phyloP scores from a whole-genome alignment of 2,888 invertebrate species.

The Agonum fuliginosum region DNA sequence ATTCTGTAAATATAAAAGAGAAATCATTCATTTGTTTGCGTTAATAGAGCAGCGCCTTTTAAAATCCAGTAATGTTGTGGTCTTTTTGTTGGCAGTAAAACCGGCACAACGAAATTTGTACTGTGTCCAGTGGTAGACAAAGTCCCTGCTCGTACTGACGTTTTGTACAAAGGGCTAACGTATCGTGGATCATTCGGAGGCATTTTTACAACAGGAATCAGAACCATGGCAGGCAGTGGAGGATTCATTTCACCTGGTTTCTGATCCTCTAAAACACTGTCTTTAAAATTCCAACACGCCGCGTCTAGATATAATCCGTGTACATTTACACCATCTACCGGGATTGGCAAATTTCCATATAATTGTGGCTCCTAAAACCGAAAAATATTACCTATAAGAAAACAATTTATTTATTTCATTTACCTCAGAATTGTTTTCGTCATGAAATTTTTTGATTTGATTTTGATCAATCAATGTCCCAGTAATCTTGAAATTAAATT shows the following conservation, averaged over 20 bases:
- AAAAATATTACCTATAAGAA: background rate
- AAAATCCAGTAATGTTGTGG: conserved; percentile 89
- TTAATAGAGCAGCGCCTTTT: conserved; percentile 90
- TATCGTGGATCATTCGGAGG: conserved; percentile 80
- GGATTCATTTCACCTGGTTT: conserved; percentile 87
- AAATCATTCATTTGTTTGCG: conserved; percentile 83
- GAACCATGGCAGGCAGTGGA: conserved; percentile 80
- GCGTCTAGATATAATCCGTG: conserved; percentile 93
- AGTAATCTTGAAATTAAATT: conserved; percentile 86
- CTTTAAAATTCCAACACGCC: conserved; percentile 85
- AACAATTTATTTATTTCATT: background rate
- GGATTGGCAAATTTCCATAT: conserved; percentile 76
- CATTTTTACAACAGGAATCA: conserved; percentile 80
- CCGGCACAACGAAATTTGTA: conserved; percentile 91
- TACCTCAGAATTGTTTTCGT: conserved; percentile 60
- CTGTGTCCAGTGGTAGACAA: conserved; percentile 95
- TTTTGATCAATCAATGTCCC: conserved; percentile 79
- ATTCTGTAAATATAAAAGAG: background rate
- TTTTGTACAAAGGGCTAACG: conserved; percentile 90
- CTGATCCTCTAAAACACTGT: conserved; percentile 84
- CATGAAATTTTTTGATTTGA: conserved; percentile 76
- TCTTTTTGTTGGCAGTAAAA: conserved; percentile 80
- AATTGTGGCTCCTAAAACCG: conserved; percentile 65
- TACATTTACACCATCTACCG: conserved; percentile 82
- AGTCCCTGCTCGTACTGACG: conserved; percentile 88